Base-by-base conservation (phyloP, 2,888 invertebrate genomes). In the Suillia variegata region DNA sequence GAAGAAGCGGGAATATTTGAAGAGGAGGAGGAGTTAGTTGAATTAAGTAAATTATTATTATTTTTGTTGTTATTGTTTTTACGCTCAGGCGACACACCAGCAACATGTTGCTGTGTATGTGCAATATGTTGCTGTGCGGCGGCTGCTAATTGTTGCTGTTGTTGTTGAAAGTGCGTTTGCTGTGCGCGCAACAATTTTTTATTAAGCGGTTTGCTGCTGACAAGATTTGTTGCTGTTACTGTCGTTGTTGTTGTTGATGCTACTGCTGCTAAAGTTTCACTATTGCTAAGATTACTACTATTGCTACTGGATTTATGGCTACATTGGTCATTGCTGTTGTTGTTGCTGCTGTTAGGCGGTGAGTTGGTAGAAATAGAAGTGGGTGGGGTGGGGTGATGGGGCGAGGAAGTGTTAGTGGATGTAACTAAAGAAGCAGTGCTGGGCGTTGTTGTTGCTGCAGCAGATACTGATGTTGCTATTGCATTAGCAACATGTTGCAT, bases 141-240 rank as follows among this genome's bases (percentile, higher is more conserved):
- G 26, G 58, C 26, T 48, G 57, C 42, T 21, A n/a, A 22, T 49
- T 56, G 53, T 18, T 31, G 53, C 18, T 34, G 22, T 6, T 71
- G 71, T 53, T 73, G 80, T 61, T 80, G 73, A 62, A 73, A 75
- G 58, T 78, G 81, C 47, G 78, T 70, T 63, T 81, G 81, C 62
- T 81, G 82, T 1, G 81, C 81, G 57, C 80, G 77, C 65, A 81
- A 62, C 72, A 81, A 71, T 72, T 81, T 81, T 56, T 81, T 81
- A 67, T 81, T 81, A 20, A 81, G 64, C 12, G 80, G 80, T 61
- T 76, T 62, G 60, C 63, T 66, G 58, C 59, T 63, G 51, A 38
- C 10, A 17, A 53, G 42, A 51, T 59, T 64, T 61, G 61, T 42
- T 54, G 63, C 50, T 47, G 18, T 59, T 54, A 60, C 34, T 52